Base-by-base conservation (phyloP, 2,888 invertebrate genomes). In the Cylindroiulus punctatus region DNA sequence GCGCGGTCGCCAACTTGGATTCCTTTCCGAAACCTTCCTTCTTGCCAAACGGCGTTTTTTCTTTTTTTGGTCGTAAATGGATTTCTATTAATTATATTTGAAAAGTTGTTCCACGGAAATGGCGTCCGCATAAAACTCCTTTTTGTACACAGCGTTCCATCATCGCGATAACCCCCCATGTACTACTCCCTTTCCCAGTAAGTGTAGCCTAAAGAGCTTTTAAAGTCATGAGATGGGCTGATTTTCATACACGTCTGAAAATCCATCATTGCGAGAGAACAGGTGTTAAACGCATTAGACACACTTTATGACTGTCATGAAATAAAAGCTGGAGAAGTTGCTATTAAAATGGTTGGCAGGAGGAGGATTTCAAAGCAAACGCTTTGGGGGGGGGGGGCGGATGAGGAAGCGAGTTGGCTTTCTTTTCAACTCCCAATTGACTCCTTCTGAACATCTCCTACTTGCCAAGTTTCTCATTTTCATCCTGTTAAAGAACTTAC, bases 281-380 rank as follows among this genome's bases (percentile, higher is more conserved):
- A 83, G 83, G 83, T 83, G 83, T 83, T 83, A 83, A 83, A 83
- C 83, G 32, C 83, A 83, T 83, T 83, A 83, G 44, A 42, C 44
- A 40, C 83, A 83, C 83, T 83, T 83, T 83, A 83, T 83, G 44
- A 83, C 83, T 44, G 83, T 44, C 83, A 83, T 83, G 83, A 83
- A 83, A 83, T 83, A 83, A 83, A 83, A 83, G 42, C 42, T 22
- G 83, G 32, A 42, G 83, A 83, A 42, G 83, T 40, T 44, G 83
- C 40, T 44, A 83, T 44, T 44, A 83, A 40, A 44, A 83, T 83
- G 83, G 44, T 83, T 36, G 81, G 81, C 12, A 22, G 32, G 8
- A 22, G 81, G 81, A 1, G 81, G 30, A 8, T 40, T n/a, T n/a
- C 40, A 22, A 42, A 12, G 42, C 19, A 40, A 22, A 83, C 42